These are phyloP conservation scores for Papilio elwesi DNA, from an alignment of 2,888 invertebrate species.

Conservation along the genomic window DNA sequence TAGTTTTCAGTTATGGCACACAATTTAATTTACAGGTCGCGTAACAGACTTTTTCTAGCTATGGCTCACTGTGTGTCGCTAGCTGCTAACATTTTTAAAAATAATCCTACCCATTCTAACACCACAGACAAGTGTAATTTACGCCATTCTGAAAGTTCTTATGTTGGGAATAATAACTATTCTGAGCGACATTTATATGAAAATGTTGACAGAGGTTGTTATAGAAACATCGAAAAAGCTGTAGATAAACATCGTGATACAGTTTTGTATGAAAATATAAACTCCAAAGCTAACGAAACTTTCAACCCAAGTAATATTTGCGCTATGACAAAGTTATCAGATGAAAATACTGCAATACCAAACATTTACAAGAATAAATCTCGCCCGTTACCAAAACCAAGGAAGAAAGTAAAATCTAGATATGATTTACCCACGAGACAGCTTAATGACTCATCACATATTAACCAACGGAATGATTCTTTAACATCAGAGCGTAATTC, in stretches of 20 bases:
- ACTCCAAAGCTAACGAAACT: not conserved
- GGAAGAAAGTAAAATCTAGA: not conserved
- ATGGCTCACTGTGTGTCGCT: constrained; percentile 19
- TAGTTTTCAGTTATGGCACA: not conserved
- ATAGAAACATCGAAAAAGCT: not conserved
- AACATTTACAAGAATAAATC: not conserved
- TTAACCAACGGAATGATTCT: not conserved
- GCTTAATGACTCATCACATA: not conserved
- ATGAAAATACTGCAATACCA: not conserved
- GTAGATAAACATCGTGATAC: not conserved
- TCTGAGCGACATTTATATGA: constrained; percentile 42
- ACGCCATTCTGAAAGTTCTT: constrained; percentile 39
- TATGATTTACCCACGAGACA: not conserved
- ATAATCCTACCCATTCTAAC: constrained; percentile 7
- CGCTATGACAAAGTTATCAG: not conserved
- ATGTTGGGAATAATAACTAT: constrained; percentile 34
- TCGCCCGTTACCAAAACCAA: not conserved
- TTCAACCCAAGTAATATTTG: not conserved
- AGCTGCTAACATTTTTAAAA: constrained; percentile 14
- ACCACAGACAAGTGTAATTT: not conserved
- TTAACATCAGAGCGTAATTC: not conserved
- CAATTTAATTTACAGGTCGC: constrained; percentile 35
- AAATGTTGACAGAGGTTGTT: not conserved
- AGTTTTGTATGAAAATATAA: constrained; percentile 23
- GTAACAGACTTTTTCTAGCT: constrained; percentile 17